Conservation (phyloP, 2,888 invertebrate genomes). For the Volucella inflata region DNA sequence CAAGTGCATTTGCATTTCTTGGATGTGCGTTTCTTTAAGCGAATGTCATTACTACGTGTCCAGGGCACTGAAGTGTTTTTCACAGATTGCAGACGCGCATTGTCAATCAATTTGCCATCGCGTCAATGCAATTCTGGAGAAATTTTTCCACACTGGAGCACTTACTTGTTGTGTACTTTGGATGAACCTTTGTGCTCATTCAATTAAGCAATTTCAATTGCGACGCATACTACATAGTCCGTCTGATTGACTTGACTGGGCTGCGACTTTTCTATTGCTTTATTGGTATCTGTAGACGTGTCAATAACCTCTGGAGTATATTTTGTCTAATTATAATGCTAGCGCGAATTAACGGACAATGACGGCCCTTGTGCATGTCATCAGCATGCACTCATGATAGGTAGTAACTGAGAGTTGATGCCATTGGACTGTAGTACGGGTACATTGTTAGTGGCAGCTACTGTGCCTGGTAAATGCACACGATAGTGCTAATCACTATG, state of each 20-base stretch:
- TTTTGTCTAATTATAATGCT: slow-evolving; percentile 65
- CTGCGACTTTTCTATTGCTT: slow-evolving; percentile 10
- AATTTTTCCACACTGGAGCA: slow-evolving; percentile 58
- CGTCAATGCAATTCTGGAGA: slow-evolving; percentile 58
- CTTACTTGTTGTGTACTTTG: slow-evolving; percentile 38
- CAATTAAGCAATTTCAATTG: slow-evolving; percentile 61
- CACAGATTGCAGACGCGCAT: slow-evolving; percentile 51
- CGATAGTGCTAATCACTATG: slow-evolving; percentile 37
- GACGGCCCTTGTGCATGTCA: slow-evolving; percentile 42
- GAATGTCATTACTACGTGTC: slow-evolving; percentile 57
- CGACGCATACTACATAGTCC: not conserved
- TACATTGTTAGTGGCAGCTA: slow-evolving; percentile 23
- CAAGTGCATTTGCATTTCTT: slow-evolving; percentile 60
- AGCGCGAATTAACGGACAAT: slow-evolving; percentile 61
- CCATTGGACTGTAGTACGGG: not conserved
- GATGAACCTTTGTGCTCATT: slow-evolving; percentile 70
- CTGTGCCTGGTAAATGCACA: slow-evolving; percentile 1
- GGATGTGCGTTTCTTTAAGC: slow-evolving; percentile 43
- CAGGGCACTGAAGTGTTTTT: slow-evolving; percentile 59
- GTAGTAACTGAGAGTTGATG: not conserved
- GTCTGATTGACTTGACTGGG: slow-evolving; percentile 46
- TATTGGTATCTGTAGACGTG: slow-evolving; percentile 1
- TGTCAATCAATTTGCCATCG: slow-evolving; percentile 73
- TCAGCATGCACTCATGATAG: not conserved
- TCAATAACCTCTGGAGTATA: slow-evolving; percentile 45